Evolutionary conservation across 2,888 invertebrate species (phyloP), one percentile per base, ranked within the genome.

Genomic region (Polymixis lichenea): DNA sequence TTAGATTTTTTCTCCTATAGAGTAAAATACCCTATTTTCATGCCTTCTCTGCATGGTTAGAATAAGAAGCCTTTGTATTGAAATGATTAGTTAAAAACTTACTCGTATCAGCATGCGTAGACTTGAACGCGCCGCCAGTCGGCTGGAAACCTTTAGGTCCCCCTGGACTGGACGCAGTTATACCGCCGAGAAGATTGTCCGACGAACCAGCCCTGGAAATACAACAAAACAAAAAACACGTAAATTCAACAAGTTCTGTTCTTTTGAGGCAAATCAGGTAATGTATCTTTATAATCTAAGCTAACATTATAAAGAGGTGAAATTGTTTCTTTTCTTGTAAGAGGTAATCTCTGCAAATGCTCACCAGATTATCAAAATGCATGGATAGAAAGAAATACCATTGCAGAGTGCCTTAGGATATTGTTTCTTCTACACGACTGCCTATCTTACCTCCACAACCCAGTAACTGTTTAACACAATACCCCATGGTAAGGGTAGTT

Each of bases 41-140:
- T n/a, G n/a, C 5, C 11, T 55, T 55, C 25, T 13, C n/a, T 53
- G 25, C 2, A 56, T 56, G 56, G 15, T 15, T 25, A 56, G 56
- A 15, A 2, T 15, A 56, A 56, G 56, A 15, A 2, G 43, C 43
- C 13, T 25, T 56, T 15, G 25, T 51, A 13, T n/a, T n/a, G 2
- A 22, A 8, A n/a, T 25, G 13, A 56, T 56, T 13, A 13, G 6
- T 56, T 56, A 7, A 28, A 58, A 58, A 32, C 80, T 83, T 89
- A 95, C 96, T 92, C 56, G 98, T 91, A 86, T 96, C 96, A 83
- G 95, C 94, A 66, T 95, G 98, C 96, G 98, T 98, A 25, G 98
- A 98, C 94, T 99, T 98, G 92, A 99, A 99, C 60, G 99, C 99
- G 32, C 99, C 99, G 68, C 99, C 99, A 72, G 98, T 99, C 0